phyloP scores from a whole-genome alignment of 1,140 invertebrate genomes.

The Tenebrio molitor region DNA sequence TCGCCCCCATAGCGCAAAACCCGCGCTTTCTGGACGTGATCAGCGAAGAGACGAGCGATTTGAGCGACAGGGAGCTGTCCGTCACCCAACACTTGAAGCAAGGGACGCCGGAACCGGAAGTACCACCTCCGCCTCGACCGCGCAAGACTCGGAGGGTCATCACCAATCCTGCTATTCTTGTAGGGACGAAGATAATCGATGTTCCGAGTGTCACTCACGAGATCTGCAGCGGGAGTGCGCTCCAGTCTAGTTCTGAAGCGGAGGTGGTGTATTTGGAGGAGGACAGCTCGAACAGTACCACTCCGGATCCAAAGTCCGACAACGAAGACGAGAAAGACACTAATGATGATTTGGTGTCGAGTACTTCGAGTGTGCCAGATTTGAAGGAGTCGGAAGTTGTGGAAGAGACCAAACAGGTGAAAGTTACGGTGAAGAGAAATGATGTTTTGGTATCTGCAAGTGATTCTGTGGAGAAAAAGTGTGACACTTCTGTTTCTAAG shows the following conservation, averaged over 20 bases:
- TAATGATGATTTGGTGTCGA: slow-evolving; percentile 1
- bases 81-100: slow-evolving; percentile 52
- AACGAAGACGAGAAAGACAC: slow-evolving; percentile 29
- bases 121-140: neutral
- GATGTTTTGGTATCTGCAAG: neutral
- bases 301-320: slow-evolving; percentile 36
- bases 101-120: slow-evolving; percentile 58
- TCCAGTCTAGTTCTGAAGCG: slow-evolving; percentile 44
- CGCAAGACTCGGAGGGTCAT: neutral
- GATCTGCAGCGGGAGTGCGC: slow-evolving; percentile 18
- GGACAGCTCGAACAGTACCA: slow-evolving; percentile 43
- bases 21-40: slow-evolving; percentile 77
- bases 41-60: slow-evolving; percentile 76
- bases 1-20: slow-evolving; percentile 68
- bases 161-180: slow-evolving; percentile 50
- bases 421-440: slow-evolving; percentile 13
- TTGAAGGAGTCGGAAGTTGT: neutral
- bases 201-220: slow-evolving; percentile 28
- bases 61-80: slow-evolving; percentile 66
- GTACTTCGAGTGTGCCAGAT: slow-evolving; percentile 16
- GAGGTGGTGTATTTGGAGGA: slow-evolving; percentile 59
- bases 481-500: too few relatives aligned
- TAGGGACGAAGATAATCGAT: slow-evolving; percentile 56
- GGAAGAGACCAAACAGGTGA: slow-evolving; percentile 10
- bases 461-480: slow-evolving; percentile 29